Conservation (phyloP, 2,113 vertebrate species). For the Phalacrocorax carbo region DNA sequence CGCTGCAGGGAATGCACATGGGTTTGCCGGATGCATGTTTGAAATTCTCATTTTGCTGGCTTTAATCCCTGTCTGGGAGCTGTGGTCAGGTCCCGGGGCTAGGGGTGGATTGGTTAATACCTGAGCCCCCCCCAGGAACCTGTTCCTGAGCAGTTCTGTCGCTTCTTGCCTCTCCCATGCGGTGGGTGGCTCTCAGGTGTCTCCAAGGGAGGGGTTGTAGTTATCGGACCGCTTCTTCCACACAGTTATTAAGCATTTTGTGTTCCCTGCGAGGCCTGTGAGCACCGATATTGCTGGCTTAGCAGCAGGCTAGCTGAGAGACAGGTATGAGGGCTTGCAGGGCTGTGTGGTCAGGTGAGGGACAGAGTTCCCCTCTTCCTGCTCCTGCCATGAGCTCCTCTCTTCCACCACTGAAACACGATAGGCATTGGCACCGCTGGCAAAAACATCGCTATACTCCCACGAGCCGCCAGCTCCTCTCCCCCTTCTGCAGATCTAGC, state of each 20-base stretch:
- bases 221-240: neutral
- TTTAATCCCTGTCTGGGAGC: constrained; percentile 36
- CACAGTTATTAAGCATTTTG: neutral
- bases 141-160: neutral
- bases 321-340: neutral
- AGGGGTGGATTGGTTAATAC: neutral
- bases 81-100: neutral
- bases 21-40: neutral
- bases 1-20: neutral
- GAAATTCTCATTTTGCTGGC: constrained; percentile 42
- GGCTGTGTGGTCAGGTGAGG: fast-evolving
- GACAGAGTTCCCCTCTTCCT: neutral
- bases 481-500: neutral
- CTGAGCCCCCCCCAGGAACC: neutral
- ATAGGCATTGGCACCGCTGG: neutral
- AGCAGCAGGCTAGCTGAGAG: neutral
- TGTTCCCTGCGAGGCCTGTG: neutral
- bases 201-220: fast-evolving
- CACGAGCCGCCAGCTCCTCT: neutral
- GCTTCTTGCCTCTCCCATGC: fast-evolving
- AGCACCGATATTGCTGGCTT: neutral
- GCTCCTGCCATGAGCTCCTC: neutral
- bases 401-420: neutral
- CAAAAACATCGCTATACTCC: fast-evolving
- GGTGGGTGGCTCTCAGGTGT: neutral